Evolutionary conservation across 2,797 vertebrate genomes (phyloP).

Genomic region (Lepilemur septentrionalis): DNA sequence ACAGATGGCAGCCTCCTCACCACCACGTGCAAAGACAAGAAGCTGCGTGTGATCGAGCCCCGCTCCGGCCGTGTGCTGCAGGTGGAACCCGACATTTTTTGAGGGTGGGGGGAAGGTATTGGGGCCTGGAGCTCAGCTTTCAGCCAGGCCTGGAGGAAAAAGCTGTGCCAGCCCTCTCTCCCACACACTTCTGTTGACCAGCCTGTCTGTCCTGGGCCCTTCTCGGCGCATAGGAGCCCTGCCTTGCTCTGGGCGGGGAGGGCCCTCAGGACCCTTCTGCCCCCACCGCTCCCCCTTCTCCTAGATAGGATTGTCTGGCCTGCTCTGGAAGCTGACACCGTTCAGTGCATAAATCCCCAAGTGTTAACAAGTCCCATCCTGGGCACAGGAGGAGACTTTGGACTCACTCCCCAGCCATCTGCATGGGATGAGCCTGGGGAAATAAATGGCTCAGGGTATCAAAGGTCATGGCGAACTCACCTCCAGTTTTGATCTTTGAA

Average conservation of each 20-base stretch:
- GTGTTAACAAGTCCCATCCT: no score
- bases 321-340: background rate
- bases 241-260: background rate
- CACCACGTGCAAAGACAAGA: conserved; percentile 98
- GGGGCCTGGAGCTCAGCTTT: background rate
- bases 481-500: background rate
- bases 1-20: conserved; percentile 95
- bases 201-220: background rate
- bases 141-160: background rate
- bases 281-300: background rate
- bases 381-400: background rate
- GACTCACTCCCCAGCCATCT: background rate
- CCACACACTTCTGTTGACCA: background rate
- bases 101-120: background rate
- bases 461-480: background rate
- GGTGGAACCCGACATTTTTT: conserved; percentile 80
- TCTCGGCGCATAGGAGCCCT: background rate
- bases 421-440: background rate
- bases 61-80: conserved; percentile 95
- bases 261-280: background rate
- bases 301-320: background rate
- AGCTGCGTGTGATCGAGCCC: conserved; percentile 94
- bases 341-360: background rate
- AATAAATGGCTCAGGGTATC: background rate
- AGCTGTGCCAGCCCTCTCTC: background rate